phyloP scores from a whole-genome alignment of 2,797 vertebrate species.

The Psittacula derbiana region DNA sequence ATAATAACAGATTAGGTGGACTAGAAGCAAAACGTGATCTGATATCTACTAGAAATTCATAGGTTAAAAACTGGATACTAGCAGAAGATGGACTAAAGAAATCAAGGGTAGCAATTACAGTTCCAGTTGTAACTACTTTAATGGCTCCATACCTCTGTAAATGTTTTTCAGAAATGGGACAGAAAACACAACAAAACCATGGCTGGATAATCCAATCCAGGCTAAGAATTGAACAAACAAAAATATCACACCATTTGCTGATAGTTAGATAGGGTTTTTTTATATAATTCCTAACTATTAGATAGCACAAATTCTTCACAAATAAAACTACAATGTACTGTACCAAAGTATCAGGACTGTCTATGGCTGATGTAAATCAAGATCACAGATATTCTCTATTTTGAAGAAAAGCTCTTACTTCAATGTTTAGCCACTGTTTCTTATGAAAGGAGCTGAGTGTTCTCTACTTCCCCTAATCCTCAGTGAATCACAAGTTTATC shows the following conservation, averaged over 20 bases:
- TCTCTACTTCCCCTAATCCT: not conserved
- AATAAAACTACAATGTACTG: not conserved
- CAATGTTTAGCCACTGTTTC: not conserved
- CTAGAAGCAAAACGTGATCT: not conserved
- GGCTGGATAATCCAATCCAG: not conserved
- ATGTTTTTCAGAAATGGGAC: not conserved
- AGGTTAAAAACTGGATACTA: constrained; percentile 1
- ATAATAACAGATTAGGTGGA: not conserved
- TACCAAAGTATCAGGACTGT: not conserved
- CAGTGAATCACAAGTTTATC: not conserved
- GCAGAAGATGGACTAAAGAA: not conserved
- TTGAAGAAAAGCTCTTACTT: not conserved
- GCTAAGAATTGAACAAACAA: not conserved
- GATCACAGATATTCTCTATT: not conserved
- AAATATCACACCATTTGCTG: not conserved
- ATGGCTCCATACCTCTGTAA: not conserved
- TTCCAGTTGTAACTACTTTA: not conserved
- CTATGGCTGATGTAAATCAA: not conserved
- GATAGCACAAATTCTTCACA: not conserved
- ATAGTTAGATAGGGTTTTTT: not conserved
- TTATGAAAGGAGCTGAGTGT: not conserved
- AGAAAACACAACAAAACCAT: constrained; percentile 16
- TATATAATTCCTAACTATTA: not conserved
- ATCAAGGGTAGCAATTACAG: not conserved
- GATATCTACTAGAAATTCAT: not conserved